Conservation (phyloP, 2,888 invertebrate genomes). For the Thumatha senex region DNA sequence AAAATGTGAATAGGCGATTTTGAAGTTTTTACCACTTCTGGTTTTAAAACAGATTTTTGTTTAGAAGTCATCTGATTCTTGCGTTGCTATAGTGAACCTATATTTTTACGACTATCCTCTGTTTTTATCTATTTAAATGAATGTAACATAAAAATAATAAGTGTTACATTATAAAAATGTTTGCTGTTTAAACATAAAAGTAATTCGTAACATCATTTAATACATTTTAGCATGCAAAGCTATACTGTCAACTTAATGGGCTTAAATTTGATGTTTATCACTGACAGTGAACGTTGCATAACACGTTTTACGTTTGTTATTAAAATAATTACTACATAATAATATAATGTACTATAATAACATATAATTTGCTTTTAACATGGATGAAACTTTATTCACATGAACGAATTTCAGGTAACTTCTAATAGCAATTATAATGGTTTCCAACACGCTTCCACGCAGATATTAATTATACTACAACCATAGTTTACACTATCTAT, state of each 20-base stretch:
- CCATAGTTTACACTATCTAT: background rate
- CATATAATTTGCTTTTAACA: too few relatives aligned
- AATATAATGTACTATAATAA: too few relatives aligned
- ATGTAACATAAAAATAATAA: conserved; percentile 6
- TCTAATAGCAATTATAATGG: conserved; percentile 11
- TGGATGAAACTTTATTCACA: background rate
- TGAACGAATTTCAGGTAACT: conserved; percentile 6
- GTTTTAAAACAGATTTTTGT: too few relatives aligned
- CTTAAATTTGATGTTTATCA: conserved; percentile 28
- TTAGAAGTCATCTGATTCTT: too few relatives aligned
- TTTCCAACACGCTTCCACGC: conserved; percentile 12
- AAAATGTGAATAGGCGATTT: too few relatives aligned
- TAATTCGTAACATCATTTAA: conserved; percentile 22
- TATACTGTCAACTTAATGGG: conserved; percentile 28
- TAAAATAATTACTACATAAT: conserved; percentile 13
- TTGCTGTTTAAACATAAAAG: conserved; percentile 18
- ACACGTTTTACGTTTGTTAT: conserved; percentile 8
- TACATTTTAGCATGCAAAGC: conserved; percentile 23
- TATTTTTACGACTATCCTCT: background rate
- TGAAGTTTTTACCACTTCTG: too few relatives aligned
- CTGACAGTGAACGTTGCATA: conserved; percentile 16
- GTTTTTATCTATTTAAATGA: conserved; percentile 1
- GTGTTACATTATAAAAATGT: conserved; percentile 14
- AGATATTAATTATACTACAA: background rate
- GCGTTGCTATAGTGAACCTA: too few relatives aligned